phyloP scores from a whole-genome alignment of 2,888 invertebrate genomes.

The Elysia crispata region DNA sequence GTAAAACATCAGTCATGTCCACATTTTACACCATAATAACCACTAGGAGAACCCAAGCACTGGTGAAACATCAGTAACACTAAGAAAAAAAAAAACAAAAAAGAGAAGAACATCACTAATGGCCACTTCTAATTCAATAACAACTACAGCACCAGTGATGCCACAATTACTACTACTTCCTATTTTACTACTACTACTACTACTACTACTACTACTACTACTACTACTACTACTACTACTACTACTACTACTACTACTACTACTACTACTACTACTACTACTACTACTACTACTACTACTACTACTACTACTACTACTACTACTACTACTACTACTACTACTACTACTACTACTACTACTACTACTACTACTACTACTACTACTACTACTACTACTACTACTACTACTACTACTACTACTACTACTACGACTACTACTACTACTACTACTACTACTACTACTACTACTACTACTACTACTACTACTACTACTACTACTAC shows the following conservation, averaged over 20 bases:
- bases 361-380: background rate
- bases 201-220: slow-evolving; percentile 33
- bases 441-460: slow-evolving; percentile 33
- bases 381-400: slow-evolving; percentile 23
- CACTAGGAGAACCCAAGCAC: no score
- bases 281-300: slow-evolving; percentile 15
- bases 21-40: no score
- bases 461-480: slow-evolving; percentile 34
- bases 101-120: no score
- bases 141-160: no score
- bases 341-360: slow-evolving; percentile 5
- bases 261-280: background rate
- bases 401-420: no score
- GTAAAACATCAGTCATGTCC: no score
- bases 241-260: slow-evolving; percentile 22
- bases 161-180: no score
- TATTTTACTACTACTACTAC: slow-evolving; percentile 24
- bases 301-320: slow-evolving; percentile 1
- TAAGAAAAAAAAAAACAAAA: no score
- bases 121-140: no score
- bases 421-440: no score
- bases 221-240: slow-evolving; percentile 3
- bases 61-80: no score
- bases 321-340: background rate
- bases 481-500: slow-evolving; percentile 12